Evolutionary conservation across 2,113 vertebrate species (phyloP).

Genomic region (Silurus meridionalis): DNA sequence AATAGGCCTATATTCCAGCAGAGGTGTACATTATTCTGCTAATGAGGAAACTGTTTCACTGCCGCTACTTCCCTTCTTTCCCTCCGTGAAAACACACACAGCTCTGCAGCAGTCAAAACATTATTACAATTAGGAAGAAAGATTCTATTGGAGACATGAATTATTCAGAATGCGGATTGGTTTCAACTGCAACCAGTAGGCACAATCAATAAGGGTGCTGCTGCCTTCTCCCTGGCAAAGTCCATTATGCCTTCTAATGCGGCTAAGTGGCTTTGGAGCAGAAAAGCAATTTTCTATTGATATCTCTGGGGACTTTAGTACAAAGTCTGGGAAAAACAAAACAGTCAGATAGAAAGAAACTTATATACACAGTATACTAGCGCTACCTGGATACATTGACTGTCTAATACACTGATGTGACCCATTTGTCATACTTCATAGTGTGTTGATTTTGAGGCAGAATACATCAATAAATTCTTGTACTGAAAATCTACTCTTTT

Average conservation of each 20-base stretch:
- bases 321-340: slow-evolving; percentile 42
- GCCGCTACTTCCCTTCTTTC: no score
- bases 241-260: slow-evolving; percentile 76
- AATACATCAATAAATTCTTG: slow-evolving; percentile 22
- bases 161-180: slow-evolving; percentile 71
- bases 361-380: slow-evolving; percentile 7
- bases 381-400: slow-evolving; percentile 30
- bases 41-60: neutral
- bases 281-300: slow-evolving; percentile 79
- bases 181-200: slow-evolving; percentile 68
- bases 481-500: neutral
- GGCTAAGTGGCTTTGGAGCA: slow-evolving; percentile 71
- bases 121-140: slow-evolving; percentile 72
- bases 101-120: slow-evolving; percentile 60
- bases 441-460: neutral
- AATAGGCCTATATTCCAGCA: slow-evolving; percentile 61
- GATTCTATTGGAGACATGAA: slow-evolving; percentile 70
- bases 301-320: slow-evolving; percentile 67
- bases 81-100: neutral
- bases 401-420: slow-evolving; percentile 18
- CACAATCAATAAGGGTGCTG: slow-evolving; percentile 71
- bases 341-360: neutral
- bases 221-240: slow-evolving; percentile 69
- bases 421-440: slow-evolving; percentile 26
- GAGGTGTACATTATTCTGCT: slow-evolving; percentile 61